A percentile compares a stretch with the other conserved stretches of the same genome.
Evolutionary conservation across 2,113 vertebrate genomes (phyloP).

Genomic region (Balaeniceps rex): DNA sequence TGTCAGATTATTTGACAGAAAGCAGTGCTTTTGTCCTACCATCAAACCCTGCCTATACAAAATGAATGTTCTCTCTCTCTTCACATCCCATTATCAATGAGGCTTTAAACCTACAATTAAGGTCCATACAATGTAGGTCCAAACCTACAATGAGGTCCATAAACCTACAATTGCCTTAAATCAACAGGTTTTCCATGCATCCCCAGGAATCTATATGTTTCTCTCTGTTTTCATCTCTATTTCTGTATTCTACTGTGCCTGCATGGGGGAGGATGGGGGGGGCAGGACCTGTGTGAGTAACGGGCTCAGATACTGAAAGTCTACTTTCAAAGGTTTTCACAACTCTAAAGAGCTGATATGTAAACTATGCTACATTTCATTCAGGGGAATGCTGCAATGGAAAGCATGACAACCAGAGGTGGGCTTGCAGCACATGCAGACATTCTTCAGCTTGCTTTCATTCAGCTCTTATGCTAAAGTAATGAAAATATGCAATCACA

Average conservation of each 20-base stretch:
- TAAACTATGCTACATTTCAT: not conserved
- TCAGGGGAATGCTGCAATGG: not conserved
- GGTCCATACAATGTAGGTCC: no score
- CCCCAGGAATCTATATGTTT: not conserved
- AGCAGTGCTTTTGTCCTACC: not conserved
- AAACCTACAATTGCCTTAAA: not conserved
- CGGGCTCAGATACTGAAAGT: not conserved
- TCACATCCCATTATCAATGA: not conserved
- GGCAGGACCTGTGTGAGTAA: not conserved
- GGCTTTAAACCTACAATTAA: not conserved
- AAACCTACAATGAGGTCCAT: no score
- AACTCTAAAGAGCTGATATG: not conserved
- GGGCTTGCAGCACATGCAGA: not conserved
- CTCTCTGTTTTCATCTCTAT: not conserved
- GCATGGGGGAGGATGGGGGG: not conserved
- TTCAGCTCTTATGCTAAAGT: not conserved
- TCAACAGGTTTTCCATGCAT: not conserved
- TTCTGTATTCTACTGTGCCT: not conserved
- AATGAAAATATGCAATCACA: not conserved
- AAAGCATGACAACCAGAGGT: not conserved
- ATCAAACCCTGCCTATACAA: not conserved
- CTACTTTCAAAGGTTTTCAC: not conserved
- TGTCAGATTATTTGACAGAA: not conserved
- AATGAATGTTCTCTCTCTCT: rapidly evolving
- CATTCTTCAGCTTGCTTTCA: not conserved